Percentiles rank a stretch among this genome's conserved stretches.
Evolutionary conservation across 2,797 vertebrate species (phyloP).

Genomic region (Coregonus ussuriensis): DNA sequence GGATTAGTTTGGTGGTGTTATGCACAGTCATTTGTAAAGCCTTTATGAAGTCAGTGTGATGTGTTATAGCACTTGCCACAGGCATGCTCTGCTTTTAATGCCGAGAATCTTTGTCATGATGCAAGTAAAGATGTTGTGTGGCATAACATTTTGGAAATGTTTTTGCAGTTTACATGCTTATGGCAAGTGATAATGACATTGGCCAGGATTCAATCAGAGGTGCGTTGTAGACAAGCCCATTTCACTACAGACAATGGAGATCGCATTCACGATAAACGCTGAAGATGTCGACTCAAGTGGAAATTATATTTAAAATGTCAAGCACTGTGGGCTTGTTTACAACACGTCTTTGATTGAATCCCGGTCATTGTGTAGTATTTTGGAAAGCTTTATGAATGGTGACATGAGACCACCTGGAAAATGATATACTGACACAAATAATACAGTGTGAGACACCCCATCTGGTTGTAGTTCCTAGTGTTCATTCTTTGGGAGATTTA

Average conservation of each 20-base stretch:
- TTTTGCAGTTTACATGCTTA: slow-evolving; percentile 6
- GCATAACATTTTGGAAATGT: neutral
- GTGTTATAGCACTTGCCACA: neutral
- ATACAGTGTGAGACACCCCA: neutral
- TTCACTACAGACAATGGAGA: neutral
- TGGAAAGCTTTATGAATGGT: neutral
- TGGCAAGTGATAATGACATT: slow-evolving; percentile 7
- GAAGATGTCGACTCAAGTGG: neutral
- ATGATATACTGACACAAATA: neutral
- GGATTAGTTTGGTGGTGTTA: slow-evolving; percentile 2
- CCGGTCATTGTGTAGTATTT: neutral
- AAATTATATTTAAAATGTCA: neutral
- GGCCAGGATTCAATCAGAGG: neutral
- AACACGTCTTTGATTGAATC: neutral
- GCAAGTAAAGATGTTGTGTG: neutral
- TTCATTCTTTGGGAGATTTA: neutral
- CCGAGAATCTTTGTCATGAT: neutral
- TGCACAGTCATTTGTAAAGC: slow-evolving; percentile 7
- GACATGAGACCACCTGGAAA: neutral
- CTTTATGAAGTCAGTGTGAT: neutral
- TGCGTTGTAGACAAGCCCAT: neutral
- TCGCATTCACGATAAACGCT: neutral
- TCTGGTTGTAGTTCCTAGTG: neutral
- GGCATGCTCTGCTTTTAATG: slow-evolving; percentile 3
- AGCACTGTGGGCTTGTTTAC: neutral